Percentiles rank a stretch among this genome's conserved stretches.
phyloP scores from a whole-genome alignment of 2,888 invertebrate genomes.

The Lithosia quadra region DNA sequence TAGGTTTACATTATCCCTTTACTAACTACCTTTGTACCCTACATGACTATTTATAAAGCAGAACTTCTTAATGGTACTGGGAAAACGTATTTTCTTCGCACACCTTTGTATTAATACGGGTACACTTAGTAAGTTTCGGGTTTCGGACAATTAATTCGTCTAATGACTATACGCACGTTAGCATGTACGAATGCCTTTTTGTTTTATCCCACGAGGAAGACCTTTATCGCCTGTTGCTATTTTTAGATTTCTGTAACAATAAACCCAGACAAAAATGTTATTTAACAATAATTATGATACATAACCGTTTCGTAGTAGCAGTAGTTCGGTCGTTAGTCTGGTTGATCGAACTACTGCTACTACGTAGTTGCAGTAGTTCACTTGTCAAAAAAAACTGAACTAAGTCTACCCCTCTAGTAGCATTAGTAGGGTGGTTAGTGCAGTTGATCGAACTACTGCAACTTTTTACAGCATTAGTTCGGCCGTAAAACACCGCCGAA shows the following conservation, averaged over 20 bases:
- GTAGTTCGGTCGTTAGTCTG: too few species aligned
- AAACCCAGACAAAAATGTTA: neutral
- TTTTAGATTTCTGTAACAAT: neutral
- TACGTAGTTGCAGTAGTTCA: too few species aligned
- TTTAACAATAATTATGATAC: neutral
- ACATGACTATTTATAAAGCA: neutral
- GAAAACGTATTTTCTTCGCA: conserved; percentile 2
- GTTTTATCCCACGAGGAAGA: neutral
- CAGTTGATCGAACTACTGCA: too few species aligned
- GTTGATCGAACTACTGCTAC: too few species aligned
- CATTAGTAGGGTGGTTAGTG: too few species aligned
- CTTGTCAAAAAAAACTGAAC: too few species aligned
- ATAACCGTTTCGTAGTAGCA: too few species aligned
- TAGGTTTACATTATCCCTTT: neutral
- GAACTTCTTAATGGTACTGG: conserved; percentile 1
- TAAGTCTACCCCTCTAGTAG: too few species aligned
- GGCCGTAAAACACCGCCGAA: too few species aligned
- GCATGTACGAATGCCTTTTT: neutral
- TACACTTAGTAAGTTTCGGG: conserved; percentile 17
- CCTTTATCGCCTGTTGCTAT: neutral
- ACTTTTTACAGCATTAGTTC: too few species aligned
- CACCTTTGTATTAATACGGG: conserved; percentile 1
- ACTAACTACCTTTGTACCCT: neutral
- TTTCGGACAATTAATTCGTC: conserved; percentile 19
- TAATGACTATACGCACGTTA: conserved; percentile 14